Percentiles rank a stretch among this genome's conserved stretches.
Evolutionary conservation across 2,113 vertebrate species (phyloP).

Genomic region (Clupea harengus): DNA sequence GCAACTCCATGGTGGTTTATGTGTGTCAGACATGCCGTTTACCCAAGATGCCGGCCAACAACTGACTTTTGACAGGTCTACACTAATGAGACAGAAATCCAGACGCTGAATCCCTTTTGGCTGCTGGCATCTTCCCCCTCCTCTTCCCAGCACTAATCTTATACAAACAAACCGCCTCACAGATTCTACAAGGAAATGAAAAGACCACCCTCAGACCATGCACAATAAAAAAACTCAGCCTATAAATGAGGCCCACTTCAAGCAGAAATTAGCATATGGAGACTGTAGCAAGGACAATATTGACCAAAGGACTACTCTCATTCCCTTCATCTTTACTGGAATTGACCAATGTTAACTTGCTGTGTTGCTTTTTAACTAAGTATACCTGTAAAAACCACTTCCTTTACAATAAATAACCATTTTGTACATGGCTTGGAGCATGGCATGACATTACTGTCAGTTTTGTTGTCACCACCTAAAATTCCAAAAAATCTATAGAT

Average conservation of each 20-base stretch:
- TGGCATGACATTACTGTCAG: too few species aligned
- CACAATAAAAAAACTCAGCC: constrained; percentile 46
- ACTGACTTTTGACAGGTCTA: constrained; percentile 42
- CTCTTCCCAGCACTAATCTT: constrained; percentile 51
- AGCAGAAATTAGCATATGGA: constrained; percentile 49
- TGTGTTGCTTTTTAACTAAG: too few species aligned
- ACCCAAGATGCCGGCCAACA: constrained; percentile 25
- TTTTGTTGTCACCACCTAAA: too few species aligned
- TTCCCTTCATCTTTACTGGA: background rate
- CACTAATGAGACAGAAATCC: constrained; percentile 48
- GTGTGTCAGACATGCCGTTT: background rate
- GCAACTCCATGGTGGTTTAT: background rate
- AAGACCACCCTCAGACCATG: constrained; percentile 61
- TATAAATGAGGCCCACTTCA: constrained; percentile 20
- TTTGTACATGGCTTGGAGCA: too few species aligned
- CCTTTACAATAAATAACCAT: too few species aligned
- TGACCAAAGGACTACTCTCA: background rate
- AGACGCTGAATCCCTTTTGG: constrained; percentile 26
- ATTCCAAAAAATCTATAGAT: too few species aligned
- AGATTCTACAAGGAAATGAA: constrained; percentile 62
- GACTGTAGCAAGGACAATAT: constrained; percentile 8
- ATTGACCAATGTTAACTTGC: background rate
- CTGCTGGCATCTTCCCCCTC: constrained; percentile 15
- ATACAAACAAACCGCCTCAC: constrained; percentile 62
- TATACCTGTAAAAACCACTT: too few species aligned